phyloP scores from a whole-genome alignment of 2,888 invertebrate genomes.

The Pyralis farinalis region DNA sequence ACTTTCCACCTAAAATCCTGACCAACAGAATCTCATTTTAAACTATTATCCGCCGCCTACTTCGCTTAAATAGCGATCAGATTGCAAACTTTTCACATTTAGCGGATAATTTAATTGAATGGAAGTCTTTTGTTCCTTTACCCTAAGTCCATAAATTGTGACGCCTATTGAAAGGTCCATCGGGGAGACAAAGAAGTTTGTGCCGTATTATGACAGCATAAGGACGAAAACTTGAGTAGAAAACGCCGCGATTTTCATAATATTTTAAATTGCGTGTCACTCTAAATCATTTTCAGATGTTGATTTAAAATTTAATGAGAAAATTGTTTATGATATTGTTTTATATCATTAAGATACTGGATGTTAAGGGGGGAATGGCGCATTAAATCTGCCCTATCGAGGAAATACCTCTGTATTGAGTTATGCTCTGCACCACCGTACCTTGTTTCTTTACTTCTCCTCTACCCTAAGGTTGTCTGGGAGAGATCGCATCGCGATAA shows the following conservation, averaged over 20 bases:
- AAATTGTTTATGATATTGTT: too few species aligned
- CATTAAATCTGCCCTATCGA: too few species aligned
- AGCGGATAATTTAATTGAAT: slow-evolving; percentile 33
- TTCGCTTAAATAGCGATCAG: slow-evolving; percentile 7
- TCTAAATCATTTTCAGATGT: too few species aligned
- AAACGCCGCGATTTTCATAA: background rate
- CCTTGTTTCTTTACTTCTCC: too few species aligned
- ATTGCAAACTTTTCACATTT: slow-evolving; percentile 28
- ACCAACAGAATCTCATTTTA: background rate
- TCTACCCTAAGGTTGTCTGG: too few species aligned
- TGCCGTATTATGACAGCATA: slow-evolving; percentile 10
- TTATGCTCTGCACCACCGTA: too few species aligned
- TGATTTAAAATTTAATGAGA: too few species aligned
- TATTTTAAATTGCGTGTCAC: background rate
- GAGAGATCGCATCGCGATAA: too few species aligned
- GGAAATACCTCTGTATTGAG: too few species aligned
- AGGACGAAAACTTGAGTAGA: background rate
- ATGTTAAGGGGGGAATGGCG: too few species aligned
- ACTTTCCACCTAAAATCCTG: too few species aligned
- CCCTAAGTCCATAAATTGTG: slow-evolving; percentile 25
- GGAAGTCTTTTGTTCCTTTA: slow-evolving; percentile 24
- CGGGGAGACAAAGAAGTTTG: slow-evolving; percentile 23
- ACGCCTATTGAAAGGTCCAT: slow-evolving; percentile 27
- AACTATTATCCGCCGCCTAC: background rate
- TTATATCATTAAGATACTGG: too few species aligned